Evolutionary conservation across 2,113 vertebrate species (phyloP).

Genomic region (Ictalurus punctatus): DNA sequence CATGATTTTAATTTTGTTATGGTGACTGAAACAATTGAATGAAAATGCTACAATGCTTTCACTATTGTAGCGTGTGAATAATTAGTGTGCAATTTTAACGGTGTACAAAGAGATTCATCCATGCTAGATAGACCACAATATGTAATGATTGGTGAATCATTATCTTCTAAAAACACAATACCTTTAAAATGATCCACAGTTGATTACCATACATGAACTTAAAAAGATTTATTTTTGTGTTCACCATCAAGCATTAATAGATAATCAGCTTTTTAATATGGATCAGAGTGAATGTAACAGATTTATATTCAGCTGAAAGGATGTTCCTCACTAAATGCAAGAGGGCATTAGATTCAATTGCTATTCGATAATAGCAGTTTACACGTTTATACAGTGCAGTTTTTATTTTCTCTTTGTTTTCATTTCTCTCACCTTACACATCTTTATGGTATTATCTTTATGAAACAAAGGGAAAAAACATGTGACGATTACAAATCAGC

Average conservation of each 20-base stretch:
- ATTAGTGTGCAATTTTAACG: no score
- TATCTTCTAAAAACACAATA: no score
- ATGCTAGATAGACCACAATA: no score
- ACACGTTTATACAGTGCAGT: neutral
- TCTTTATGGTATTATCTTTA: neutral
- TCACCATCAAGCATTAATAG: neutral
- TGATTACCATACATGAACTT: neutral
- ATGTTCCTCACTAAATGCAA: neutral
- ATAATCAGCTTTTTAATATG: no score
- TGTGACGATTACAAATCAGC: neutral
- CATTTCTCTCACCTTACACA: neutral
- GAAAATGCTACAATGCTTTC: no score
- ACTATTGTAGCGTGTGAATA: no score
- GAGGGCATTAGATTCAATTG: neutral
- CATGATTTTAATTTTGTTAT: no score
- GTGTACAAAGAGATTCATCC: no score
- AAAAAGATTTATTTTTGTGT: neutral
- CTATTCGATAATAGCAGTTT: neutral
- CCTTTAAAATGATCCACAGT: neutral
- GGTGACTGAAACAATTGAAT: no score
- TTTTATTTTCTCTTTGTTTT: neutral
- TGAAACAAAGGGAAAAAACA: neutral
- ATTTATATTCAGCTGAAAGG: neutral
- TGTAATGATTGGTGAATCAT: no score
- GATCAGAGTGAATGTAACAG: neutral